Percentiles rank a stretch among this genome's conserved stretches.
These are phyloP conservation scores for Trachythela sp. DNA, from an alignment of 64 coral and sea anemone species.

Conservation along the genomic window DNA sequence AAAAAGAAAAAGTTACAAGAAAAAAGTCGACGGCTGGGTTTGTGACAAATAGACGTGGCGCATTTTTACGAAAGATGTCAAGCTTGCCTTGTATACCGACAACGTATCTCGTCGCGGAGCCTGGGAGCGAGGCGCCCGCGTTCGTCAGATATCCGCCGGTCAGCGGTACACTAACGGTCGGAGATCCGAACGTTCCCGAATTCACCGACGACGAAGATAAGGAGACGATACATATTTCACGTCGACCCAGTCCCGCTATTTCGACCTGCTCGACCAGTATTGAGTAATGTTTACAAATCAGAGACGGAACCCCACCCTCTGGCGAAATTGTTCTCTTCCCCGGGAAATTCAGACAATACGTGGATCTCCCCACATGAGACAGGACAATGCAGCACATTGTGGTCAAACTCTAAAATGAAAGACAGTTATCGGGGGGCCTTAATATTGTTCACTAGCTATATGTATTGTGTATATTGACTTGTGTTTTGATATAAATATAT, in stretches of 20 bases:
- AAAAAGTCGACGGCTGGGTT: conserved; percentile 61
- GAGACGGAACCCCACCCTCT: neutral
- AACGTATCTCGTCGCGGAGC: conserved; percentile 89
- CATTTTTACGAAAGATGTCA: conserved; percentile 68
- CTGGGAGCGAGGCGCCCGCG: conserved; percentile 66
- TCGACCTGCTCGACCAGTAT: conserved; percentile 5
- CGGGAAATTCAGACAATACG: too few relatives aligned
- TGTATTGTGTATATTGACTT: too few relatives aligned
- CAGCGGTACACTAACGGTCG: conserved; percentile 43
- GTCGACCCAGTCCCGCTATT: conserved; percentile 70
- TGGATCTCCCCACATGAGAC: too few relatives aligned
- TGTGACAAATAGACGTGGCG: conserved; percentile 60
- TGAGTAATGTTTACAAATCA: neutral
- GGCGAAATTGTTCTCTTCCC: too few relatives aligned
- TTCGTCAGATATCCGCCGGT: conserved; percentile 88
- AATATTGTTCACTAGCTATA: too few relatives aligned
- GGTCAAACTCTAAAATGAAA: too few relatives aligned
- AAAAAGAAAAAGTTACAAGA: neutral
- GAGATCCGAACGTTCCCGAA: conserved; percentile 36
- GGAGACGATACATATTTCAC: conserved; percentile 92
- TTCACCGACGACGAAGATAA: conserved; percentile 97
- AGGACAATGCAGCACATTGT: too few relatives aligned
- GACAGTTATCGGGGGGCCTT: too few relatives aligned
- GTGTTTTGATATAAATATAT: too few relatives aligned
- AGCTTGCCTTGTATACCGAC: conserved; percentile 94